Evolutionary conservation across 2,888 invertebrate species (phyloP), one percentile per base, ranked within the genome.

Genomic region (Candidula unifasciata): DNA sequence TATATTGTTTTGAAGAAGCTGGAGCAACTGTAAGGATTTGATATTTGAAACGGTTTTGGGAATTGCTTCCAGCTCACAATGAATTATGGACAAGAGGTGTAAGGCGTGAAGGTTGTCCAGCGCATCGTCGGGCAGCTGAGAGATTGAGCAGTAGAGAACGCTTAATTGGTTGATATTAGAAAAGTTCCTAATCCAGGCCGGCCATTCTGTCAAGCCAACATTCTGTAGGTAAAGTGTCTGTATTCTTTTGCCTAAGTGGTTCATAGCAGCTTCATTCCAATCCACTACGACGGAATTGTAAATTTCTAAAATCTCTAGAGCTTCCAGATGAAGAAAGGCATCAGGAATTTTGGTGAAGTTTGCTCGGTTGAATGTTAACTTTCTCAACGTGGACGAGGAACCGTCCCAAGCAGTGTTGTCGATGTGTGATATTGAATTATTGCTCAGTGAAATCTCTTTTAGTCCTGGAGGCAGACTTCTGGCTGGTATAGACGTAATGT

Each of bases 191-290:
- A 74, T 74, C 73, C 73, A 74, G 0, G n/a, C 8, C 3, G 73
- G 73, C 73, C 73, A 74, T 44, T 44, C 27, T 27, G 52, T 74
- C 16, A 74, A 6, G 13, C 73, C 52, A 27, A 74, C 73, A 13
- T 24, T 74, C 13, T 74, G 37, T 0, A 74, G 24, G 5, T 27
- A 16, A 27, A 74, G n/a, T 3, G 73, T 74, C 27, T 27, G n/a
- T 13, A 74, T 3, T 6, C 24, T 2, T 21, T 60, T 21, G 21
- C 60, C 21, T 6, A 60, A 18, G 60, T 60, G n/a, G 60, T 3
- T 3, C 60, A 60, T 60, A 21, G 60, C 60, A 21, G 21, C 60
- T 5, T 24, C 60, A 21, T 60, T 60, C 60, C 60, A 60, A 21
- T 60, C 60, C 21, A n/a, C 13, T 24, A 60, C n/a, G 5, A n/a